Evolutionary conservation across 2,797 vertebrate species (phyloP), one percentile per base, ranked within the genome.

Genomic region (Rhodeus uyekii): DNA sequence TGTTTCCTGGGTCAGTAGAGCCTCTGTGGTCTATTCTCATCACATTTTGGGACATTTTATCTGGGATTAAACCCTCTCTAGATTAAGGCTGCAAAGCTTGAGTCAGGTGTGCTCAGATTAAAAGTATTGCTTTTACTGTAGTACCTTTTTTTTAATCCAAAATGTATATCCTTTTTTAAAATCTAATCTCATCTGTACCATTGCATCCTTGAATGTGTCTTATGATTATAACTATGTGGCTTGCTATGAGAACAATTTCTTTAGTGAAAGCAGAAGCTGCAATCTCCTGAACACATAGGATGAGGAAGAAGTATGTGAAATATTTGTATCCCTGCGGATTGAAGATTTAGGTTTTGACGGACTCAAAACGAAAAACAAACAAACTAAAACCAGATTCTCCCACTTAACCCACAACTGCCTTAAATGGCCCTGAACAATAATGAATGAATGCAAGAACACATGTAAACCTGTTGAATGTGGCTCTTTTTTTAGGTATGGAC

Each of bases 1-100:
- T 96, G 99, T 86, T 99, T 99, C 90, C 90, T 99, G 87, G 98
- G 98, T 97, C 29, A 63, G 84, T 74, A 7, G 22, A 71, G n/a
- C 19, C 16, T 65, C 16, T 29, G 22, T 38, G 32, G 36, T 50
- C 16, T 50, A 53, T 63, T 80, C 32, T 73, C 53, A 38, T 48
- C 68, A 29, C 10, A 50, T 46, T 63, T 46, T 34, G 38, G 39
- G 39, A 8, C 22, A 67, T 55, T 65, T 68, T 16, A 22, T 53
- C 16, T 13, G 60, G 34, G 58, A 65, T 81, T 64, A 29, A n/a
- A 81, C 19, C 1, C 1, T 74, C 1, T 74, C 29, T 73, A 60
- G 53, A 72, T 80, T 80, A 29, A 39, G 32, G 18, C n/a, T 29
- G 8, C n/a, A 68, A 12, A 9, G 34, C 50, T 39, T 1, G 14